Evolutionary conservation across 2,888 invertebrate genomes (phyloP), one percentile per base, ranked within the genome.

Genomic region (Morpho deidamia): DNA sequence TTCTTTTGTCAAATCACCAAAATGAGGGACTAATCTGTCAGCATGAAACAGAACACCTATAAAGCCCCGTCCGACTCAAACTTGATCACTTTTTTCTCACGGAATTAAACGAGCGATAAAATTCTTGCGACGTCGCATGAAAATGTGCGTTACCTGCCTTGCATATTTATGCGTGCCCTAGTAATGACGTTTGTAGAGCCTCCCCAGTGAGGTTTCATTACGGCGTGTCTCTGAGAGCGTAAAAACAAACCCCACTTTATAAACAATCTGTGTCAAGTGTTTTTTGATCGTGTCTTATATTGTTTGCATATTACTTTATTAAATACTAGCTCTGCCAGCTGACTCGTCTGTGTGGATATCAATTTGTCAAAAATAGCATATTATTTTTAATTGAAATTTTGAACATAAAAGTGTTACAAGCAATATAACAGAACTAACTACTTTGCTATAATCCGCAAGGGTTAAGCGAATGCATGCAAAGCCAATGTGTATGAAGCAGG

Each of bases 61-160:
- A 35, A 41, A 41, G 14, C 41, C 41, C 49, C 34, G 39, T 39
- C 39, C 35, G 41, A 37, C 42, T 42, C 49, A 35, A 14, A 23
- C 49, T 49, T 49, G 49, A 42, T 42, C 42, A 49, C 41, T 86
- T 86, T 83, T 85, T 84, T 83, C 82, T 81, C 77, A 80, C 78
- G 81, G 83, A 88, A 88, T 89, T 89, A 88, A 88, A 85, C 85
- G 83, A 76, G 81, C 84, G 88, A 89, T 88, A 89, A 89, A 87
- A 89, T 89, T 89, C 89, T 83, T 80, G 85, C 83, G 85, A 85
- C 86, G 89, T 89, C 86, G 83, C 88, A 85, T 87, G 87, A 87
- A 89, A 89, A 89, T 88, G 87, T 88, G 83, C 87, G 86, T 87
- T 84, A 88, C 89, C 87, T 87, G 89, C 78, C 89, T 83, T 88